Base-by-base conservation (phyloP, 2,888 invertebrate genomes). In the Punctoribates punctum region DNA sequence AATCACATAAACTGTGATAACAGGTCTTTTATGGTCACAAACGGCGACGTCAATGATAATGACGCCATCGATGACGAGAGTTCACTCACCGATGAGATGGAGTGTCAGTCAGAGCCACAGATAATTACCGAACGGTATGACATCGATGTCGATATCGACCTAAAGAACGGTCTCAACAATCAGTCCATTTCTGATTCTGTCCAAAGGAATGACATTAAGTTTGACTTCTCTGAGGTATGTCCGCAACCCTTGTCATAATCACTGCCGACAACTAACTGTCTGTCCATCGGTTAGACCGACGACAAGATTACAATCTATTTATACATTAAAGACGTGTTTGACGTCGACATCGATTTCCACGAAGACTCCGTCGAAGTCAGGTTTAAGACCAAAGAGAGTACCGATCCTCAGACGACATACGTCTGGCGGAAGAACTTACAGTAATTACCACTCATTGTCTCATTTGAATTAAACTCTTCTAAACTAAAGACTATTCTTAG, bases 401-500 rank as follows among this genome's bases (percentile, higher is more conserved):
- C 27, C 9, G 8, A 11, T 3, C 25, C 25, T 4, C 1, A 27
- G 27, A 27, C 9, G 3, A 60, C 27, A 15, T 27, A 60, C 27
- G 60, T 27, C 13, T 60, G 60, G 60, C 27, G 27, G 27, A 60
- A 25, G 27, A 27, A 2, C 2, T 27, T 60, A 5, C 27, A 60
- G 60, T 60, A 60, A 60, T 48, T 15, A 48, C 42, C 11, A 9
- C 11, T 48, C 15, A 48, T 48, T 15, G 11, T 11, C 17, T 48
- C 4, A n/a, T 54, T 11, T n/a, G 11, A 3, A 17, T 48, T 48
- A 8, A 48, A 48, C 17, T 48, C 3, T 11, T 48, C 17, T 48
- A 17, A 17, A 48, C 4, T 48, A 13, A n/a, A n/a, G n/a, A n/a
- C n/a, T n/a, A 13, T n/a, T n/a, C 8, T 27, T 78, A 83, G 83